These are phyloP conservation scores for Gavia stellata DNA, from an alignment of 2,113 vertebrate species.

Conservation along the genomic window DNA sequence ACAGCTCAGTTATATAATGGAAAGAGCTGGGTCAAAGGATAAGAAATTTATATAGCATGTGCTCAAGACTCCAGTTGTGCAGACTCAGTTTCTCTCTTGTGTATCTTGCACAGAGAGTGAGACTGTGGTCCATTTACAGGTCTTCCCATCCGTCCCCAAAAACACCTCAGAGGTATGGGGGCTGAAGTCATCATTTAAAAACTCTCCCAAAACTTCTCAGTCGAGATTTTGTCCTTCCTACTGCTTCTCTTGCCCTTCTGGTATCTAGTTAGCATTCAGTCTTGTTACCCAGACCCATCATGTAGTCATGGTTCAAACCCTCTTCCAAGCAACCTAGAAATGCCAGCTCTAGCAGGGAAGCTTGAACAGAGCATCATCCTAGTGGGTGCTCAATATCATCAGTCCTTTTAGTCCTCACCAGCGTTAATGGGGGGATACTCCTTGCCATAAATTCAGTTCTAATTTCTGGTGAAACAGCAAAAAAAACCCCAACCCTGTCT, in stretches of 20 bases:
- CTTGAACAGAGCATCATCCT: background rate
- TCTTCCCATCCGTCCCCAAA: background rate
- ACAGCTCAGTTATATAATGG: constrained; percentile 17
- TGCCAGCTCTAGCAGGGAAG: background rate
- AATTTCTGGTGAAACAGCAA: background rate
- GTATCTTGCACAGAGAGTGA: background rate
- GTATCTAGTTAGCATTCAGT: no score
- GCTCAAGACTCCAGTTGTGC: background rate
- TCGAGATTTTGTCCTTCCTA: background rate
- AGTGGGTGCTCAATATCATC: background rate
- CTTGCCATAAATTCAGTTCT: background rate
- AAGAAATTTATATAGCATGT: background rate
- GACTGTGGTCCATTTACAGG: accelerated
- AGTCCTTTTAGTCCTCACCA: background rate
- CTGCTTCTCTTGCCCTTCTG: background rate
- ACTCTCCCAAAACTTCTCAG: background rate
- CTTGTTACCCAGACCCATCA: background rate
- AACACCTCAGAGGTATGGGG: background rate
- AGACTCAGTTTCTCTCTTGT: background rate
- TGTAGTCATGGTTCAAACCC: accelerated
- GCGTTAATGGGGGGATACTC: accelerated
- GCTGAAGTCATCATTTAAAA: background rate
- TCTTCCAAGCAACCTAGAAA: background rate
- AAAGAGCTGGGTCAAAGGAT: constrained; percentile 44
- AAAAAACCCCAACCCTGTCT: background rate